Conservation (phyloP, 2,888 invertebrate species). For the Microctonus brassicae region DNA sequence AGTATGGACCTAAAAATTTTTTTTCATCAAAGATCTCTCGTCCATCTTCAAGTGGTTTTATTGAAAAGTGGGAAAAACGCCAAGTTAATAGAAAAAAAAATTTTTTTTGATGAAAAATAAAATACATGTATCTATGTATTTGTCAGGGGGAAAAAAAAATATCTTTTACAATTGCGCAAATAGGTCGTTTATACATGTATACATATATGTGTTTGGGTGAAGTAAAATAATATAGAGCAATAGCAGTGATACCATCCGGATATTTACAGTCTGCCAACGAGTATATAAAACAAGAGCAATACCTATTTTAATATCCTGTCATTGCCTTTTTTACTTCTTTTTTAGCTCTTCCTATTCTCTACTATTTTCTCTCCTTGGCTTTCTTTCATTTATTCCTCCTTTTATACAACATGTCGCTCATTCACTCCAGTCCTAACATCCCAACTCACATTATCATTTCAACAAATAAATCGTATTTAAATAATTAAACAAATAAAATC, state of each 20-base stretch:
- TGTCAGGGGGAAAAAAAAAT: no score
- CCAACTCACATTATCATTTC: no score
- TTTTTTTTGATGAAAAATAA: no score
- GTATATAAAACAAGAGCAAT: slow-evolving; percentile 44
- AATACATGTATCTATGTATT: no score
- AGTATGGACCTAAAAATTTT: slow-evolving; percentile 1
- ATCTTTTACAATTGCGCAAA: not conserved
- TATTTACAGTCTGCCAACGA: slow-evolving; percentile 64
- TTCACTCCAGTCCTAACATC: no score
- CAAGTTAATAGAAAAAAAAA: slow-evolving; percentile 15
- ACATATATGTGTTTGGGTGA: not conserved
- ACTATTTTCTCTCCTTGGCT: slow-evolving; percentile 38
- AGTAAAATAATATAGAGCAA: slow-evolving; percentile 9
- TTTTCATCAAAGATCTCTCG: slow-evolving; percentile 6
- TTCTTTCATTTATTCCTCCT: not conserved
- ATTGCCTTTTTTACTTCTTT: slow-evolving; percentile 50
- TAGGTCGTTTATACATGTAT: not conserved
- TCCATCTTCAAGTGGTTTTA: slow-evolving; percentile 21
- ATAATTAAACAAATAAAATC: no score
- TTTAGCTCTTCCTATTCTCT: not conserved
- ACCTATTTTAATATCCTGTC: slow-evolving; percentile 66
- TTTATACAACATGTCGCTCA: no score
- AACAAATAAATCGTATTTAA: no score
- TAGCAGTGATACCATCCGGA: slow-evolving; percentile 52
- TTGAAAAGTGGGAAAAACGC: slow-evolving; percentile 28